Evolutionary conservation across 2,113 vertebrate species (phyloP).

Genomic region (Chaetura pelagica): DNA sequence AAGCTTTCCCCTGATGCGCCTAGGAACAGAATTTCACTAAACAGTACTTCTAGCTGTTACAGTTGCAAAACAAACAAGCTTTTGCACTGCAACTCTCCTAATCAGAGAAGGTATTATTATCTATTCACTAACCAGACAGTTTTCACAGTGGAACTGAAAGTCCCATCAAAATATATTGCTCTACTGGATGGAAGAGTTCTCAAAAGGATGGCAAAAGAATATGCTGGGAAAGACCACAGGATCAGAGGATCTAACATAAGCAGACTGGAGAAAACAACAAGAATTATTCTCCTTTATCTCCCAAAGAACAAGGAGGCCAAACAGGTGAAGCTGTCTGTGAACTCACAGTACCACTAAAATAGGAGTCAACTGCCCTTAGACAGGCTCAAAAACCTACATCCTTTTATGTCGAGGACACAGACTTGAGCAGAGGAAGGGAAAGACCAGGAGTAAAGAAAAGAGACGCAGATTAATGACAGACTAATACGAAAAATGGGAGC

Average conservation of each 20-base stretch:
- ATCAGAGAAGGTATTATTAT: background rate
- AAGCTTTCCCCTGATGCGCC: background rate
- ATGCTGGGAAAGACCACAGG: background rate
- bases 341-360: background rate
- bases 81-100: background rate
- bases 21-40: background rate
- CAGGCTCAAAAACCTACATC: background rate
- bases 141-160: background rate
- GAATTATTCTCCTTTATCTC: background rate
- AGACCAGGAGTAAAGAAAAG: background rate
- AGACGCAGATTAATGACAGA: background rate
- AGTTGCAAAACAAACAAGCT: background rate
- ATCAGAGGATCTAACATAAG: background rate
- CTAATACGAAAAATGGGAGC: background rate
- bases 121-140: background rate
- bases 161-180: background rate
- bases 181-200: background rate
- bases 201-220: background rate
- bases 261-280: background rate
- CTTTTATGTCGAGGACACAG: rapidly evolving
- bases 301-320: background rate
- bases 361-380: background rate
- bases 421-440: background rate
- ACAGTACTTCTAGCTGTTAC: background rate
- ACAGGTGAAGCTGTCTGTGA: background rate